These are phyloP conservation scores for Troilus luridus DNA, from an alignment of 2,888 invertebrate genomes.

Conservation along the genomic window DNA sequence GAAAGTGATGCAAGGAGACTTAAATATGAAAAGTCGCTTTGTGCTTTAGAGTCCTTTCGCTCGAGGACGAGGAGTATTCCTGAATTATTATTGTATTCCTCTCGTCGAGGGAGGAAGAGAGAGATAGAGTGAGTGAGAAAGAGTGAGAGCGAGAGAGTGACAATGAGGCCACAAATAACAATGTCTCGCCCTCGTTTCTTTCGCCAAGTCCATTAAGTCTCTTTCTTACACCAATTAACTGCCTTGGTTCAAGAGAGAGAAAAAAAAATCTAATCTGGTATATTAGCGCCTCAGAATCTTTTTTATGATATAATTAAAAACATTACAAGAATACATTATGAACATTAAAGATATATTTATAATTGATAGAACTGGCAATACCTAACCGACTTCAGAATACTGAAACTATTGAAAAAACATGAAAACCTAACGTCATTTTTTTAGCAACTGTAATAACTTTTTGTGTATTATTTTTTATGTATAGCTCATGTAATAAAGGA, in stretches of 20 bases:
- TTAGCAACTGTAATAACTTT: too few species aligned
- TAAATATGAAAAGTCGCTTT: constrained; percentile 41
- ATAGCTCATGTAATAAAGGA: too few species aligned
- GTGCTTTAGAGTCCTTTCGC: constrained; percentile 36
- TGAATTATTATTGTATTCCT: constrained; percentile 45
- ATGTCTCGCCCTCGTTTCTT: constrained; percentile 22
- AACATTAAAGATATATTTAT: too few species aligned
- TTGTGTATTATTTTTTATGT: too few species aligned
- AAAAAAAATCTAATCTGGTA: background rate
- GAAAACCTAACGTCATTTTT: too few species aligned
- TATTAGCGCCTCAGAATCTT: background rate
- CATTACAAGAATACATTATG: too few species aligned
- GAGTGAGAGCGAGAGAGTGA: background rate
- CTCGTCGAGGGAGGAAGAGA: background rate
- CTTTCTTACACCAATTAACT: constrained; percentile 42
- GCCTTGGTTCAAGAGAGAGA: background rate
- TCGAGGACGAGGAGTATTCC: constrained; percentile 29
- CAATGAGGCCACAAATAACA: constrained; percentile 32
- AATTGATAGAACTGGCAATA: too few species aligned
- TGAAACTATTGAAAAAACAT: too few species aligned
- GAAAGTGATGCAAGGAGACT: constrained; percentile 28
- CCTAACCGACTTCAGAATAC: too few species aligned
- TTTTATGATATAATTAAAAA: background rate
- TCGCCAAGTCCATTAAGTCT: constrained; percentile 37
- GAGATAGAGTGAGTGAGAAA: background rate